Evolutionary conservation across 2,113 vertebrate genomes (phyloP).

Genomic region (Corydoras maculifer): DNA sequence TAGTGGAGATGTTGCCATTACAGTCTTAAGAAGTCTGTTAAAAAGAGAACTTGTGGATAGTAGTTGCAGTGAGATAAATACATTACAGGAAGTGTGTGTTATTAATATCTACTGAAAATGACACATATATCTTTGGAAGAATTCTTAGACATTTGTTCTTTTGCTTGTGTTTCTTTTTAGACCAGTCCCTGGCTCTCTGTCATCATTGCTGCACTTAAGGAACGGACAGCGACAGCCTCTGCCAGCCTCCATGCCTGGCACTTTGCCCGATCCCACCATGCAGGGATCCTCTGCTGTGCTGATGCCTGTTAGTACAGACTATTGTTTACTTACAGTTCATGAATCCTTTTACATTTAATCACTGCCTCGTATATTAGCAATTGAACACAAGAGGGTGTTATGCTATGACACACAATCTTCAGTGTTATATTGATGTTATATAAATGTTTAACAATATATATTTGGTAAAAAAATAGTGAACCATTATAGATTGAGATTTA

Average conservation of each 20-base stretch:
- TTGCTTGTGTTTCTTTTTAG: slow-evolving; percentile 57
- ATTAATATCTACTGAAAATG: neutral
- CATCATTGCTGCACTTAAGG: slow-evolving; percentile 93
- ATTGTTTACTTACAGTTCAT: slow-evolving; percentile 34
- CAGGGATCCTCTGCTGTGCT: slow-evolving; percentile 94
- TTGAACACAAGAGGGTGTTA: slow-evolving; percentile 9
- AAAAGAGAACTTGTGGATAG: slow-evolving; percentile 19
- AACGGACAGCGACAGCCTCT: slow-evolving; percentile 98
- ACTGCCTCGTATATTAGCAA: too few species aligned
- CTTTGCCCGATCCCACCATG: slow-evolving; percentile 96
- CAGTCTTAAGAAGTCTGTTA: slow-evolving; percentile 21
- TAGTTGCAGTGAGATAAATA: neutral
- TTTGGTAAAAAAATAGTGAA: too few species aligned
- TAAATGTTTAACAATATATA: too few species aligned
- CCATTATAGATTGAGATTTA: too few species aligned
- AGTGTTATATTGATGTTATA: too few species aligned
- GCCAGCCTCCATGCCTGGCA: slow-evolving; percentile 97
- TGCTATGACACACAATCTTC: too few species aligned
- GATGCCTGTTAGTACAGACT: slow-evolving; percentile 86
- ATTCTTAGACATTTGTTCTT: slow-evolving; percentile 12
- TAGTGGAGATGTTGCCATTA: slow-evolving; percentile 3
- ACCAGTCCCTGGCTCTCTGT: slow-evolving; percentile 96
- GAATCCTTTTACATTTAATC: neutral
- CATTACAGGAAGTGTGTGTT: neutral
- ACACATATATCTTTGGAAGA: neutral